Evolutionary conservation across 2,797 vertebrate genomes (phyloP).

Genomic region (Labeo calbasu): DNA sequence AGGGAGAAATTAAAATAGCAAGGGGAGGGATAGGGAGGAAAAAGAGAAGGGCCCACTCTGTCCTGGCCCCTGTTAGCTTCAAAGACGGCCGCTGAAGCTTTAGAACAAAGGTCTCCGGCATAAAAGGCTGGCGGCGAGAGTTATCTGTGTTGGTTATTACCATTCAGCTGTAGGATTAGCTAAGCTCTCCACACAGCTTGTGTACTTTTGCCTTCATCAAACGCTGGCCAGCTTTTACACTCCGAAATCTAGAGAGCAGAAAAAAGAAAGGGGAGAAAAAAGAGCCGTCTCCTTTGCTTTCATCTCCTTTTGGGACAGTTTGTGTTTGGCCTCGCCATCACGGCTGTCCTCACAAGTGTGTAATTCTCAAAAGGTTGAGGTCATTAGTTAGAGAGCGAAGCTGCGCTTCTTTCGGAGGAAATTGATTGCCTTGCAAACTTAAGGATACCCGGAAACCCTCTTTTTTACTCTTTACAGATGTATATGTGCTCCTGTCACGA

Average conservation of each 20-base stretch:
- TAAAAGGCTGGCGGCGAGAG: slow-evolving; percentile 75
- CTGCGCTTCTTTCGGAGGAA: slow-evolving; percentile 39
- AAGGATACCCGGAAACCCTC: slow-evolving; percentile 15
- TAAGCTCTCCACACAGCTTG: slow-evolving; percentile 65
- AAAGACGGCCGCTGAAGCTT: slow-evolving; percentile 80
- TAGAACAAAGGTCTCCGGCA: slow-evolving; percentile 81
- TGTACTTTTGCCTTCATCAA: slow-evolving; percentile 73
- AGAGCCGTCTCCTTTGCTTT: slow-evolving; percentile 54
- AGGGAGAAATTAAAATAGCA: slow-evolving; percentile 42
- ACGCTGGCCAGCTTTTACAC: slow-evolving; percentile 57
- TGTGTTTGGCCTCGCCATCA: slow-evolving; percentile 56
- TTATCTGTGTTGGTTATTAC: slow-evolving; percentile 77
- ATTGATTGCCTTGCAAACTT: slow-evolving; percentile 53
- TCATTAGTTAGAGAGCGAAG: slow-evolving; percentile 57
- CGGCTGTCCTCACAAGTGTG: slow-evolving; percentile 63
- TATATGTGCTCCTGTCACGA: slow-evolving; percentile 44
- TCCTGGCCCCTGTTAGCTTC: slow-evolving; percentile 73
- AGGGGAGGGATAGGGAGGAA: slow-evolving; percentile 46
- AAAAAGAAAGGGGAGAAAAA: slow-evolving; percentile 31
- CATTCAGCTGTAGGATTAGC: slow-evolving; percentile 72
- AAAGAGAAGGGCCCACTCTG: slow-evolving; percentile 68
- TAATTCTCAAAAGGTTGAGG: slow-evolving; percentile 64
- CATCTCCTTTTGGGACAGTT: slow-evolving; percentile 53
- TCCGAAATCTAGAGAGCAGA: slow-evolving; percentile 56
- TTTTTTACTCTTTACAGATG: slow-evolving; percentile 43